Evolutionary conservation across 2,888 invertebrate species (phyloP), one percentile per base, ranked within the genome.

Genomic region (Macrophya annulata): DNA sequence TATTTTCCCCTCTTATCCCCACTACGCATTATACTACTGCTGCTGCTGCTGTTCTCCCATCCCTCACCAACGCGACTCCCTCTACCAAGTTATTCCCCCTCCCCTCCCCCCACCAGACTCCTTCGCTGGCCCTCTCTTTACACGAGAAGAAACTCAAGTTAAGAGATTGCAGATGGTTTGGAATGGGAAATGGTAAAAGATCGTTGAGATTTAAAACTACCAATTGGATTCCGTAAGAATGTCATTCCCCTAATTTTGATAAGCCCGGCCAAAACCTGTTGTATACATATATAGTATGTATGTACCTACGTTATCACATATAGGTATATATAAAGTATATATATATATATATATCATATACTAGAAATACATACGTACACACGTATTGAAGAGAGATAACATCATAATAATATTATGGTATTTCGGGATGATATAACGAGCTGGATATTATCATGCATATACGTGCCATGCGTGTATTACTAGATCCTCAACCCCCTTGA

Each of bases 91-190:
- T 68, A 1, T 17, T 9, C 17, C 40, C 15, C 82, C 12, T 21
- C 25, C 62, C n/a, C n/a, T n/a, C n/a, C n/a, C n/a, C n/a, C n/a
- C n/a, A n/a, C n/a, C n/a, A n/a, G 4, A 12, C 3, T 10, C 37
- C n/a, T 21, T 10, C 51, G 2, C 68, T 83, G 43, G 40, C 81
- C 21, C 31, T 81, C 59, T 59, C 43, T 81, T 15, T 65, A 45
- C 74, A 59, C 74, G 84, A 37, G 51, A 37, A 62, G 62, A 81
- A 59, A 81, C 62, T 81, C 21, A 40, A 62, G 40, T 62, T 51
- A 40, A 40, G 59, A 40, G 62, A 81, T 62, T 59, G 59, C 31
- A 55, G 65, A 62, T 62, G 62, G 48, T 37, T 48, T 12, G 37
- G 59, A 51, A 55, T 55, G 48, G 55, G 55, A 77, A 77, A 77